Base-by-base conservation (phyloP, 23 tunicate species). In the Styela clava region DNA sequence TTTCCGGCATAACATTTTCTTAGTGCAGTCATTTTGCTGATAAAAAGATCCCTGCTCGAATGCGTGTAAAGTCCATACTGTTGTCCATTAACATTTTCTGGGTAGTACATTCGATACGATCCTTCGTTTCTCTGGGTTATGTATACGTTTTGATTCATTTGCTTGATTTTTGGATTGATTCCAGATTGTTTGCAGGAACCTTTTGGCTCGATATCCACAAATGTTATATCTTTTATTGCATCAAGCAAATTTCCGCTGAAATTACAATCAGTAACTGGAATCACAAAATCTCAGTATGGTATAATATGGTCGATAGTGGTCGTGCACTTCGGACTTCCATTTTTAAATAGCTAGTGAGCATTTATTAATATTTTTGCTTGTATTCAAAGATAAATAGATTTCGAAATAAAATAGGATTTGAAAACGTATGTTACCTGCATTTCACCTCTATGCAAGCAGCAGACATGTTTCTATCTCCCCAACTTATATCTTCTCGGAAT, bases 361-460 rank as follows among this genome's bases (percentile, higher is more conserved):
- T n/a, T n/a, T n/a, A n/a, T n/a, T n/a, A n/a, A n/a, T n/a, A n/a
- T n/a, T n/a, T n/a, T n/a, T n/a, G n/a, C n/a, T n/a, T n/a, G n/a
- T n/a, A n/a, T n/a, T n/a, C n/a, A n/a, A n/a, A n/a, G n/a, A n/a
- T n/a, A n/a, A n/a, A n/a, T n/a, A n/a, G n/a, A n/a, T n/a, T n/a
- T n/a, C n/a, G n/a, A n/a, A n/a, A n/a, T n/a, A n/a, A n/a, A n/a
- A n/a, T n/a, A n/a, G n/a, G n/a, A n/a, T n/a, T n/a, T n/a, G n/a
- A n/a, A n/a, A n/a, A n/a, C n/a, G n/a, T n/a, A n/a, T n/a, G n/a
- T 65, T 78, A 88, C 92, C 92, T 83, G 92, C 92, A 88, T 68
- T 84, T 88, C 28, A 88, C 83, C 61, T 88, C 92, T 30, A 88
- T 24, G 56, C 92, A 88, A 25, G 86, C 92, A 12, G 86, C 79